phyloP scores from a whole-genome alignment of 2,113 vertebrate species.

The Penelope pileata region DNA sequence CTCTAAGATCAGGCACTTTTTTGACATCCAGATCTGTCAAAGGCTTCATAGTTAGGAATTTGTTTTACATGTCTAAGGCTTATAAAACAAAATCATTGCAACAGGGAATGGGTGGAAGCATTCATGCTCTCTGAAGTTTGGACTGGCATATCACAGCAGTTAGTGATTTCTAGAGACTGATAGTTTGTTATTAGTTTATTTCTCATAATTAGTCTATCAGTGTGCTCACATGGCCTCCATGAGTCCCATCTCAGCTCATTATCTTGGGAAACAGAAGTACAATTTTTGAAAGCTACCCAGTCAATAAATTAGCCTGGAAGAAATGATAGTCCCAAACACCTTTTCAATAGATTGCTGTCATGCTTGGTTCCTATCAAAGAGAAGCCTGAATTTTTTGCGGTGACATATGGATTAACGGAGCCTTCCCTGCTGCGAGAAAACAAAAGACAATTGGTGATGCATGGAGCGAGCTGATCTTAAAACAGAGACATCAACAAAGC shows the following conservation, averaged over 20 bases:
- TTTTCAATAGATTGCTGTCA: slow-evolving; percentile 80
- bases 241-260: slow-evolving; percentile 63
- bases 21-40: not conserved
- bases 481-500: slow-evolving; percentile 79
- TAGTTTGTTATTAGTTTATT: slow-evolving; percentile 46
- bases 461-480: slow-evolving; percentile 76
- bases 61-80: not conserved
- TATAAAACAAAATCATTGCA: not conserved
- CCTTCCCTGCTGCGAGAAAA: slow-evolving; percentile 76
- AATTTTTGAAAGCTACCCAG: slow-evolving; percentile 77
- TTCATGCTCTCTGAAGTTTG: slow-evolving; percentile 6
- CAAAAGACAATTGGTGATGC: slow-evolving; percentile 80
- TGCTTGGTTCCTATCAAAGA: slow-evolving; percentile 73
- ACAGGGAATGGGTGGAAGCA: not conserved
- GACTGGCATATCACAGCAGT: slow-evolving; percentile 5
- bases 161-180: not conserved
- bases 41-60: not conserved
- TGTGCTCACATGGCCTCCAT: slow-evolving; percentile 7
- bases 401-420: slow-evolving; percentile 80
- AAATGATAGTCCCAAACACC: slow-evolving; percentile 75
- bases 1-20: not conserved
- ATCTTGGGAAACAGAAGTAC: slow-evolving; percentile 71
- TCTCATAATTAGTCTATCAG: slow-evolving; percentile 38
- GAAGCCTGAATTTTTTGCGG: slow-evolving; percentile 68
- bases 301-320: slow-evolving; percentile 78